phyloP scores from a whole-genome alignment of 2,888 invertebrate genomes.

The Hofmannophila pseudospretella region DNA sequence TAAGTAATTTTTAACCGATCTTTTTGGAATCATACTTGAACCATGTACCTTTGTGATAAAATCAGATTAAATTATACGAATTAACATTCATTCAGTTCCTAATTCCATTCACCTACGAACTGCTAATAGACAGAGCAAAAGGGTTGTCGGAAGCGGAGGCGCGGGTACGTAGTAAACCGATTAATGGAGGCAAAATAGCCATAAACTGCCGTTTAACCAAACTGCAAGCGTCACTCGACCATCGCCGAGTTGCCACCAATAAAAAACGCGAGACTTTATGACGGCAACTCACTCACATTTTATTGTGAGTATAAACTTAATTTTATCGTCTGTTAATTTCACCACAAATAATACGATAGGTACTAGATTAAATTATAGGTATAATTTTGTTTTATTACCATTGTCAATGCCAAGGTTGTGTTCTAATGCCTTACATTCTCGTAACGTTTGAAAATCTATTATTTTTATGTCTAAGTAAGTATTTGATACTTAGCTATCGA shows the following conservation, averaged over 20 bases:
- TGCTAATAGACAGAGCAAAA: not conserved
- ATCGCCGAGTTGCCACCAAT: constrained; percentile 70
- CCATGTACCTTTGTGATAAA: too few relatives aligned
- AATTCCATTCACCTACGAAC: not conserved
- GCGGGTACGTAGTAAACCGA: constrained; percentile 74
- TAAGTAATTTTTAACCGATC: too few relatives aligned
- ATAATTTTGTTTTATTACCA: constrained; percentile 59
- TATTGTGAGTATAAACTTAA: constrained; percentile 78
- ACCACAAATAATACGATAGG: constrained; percentile 76
- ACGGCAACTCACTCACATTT: constrained; percentile 78
- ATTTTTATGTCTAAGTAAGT: too few relatives aligned
- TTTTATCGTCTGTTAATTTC: constrained; percentile 78
- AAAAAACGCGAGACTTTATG: constrained; percentile 78
- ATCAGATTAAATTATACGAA: too few relatives aligned
- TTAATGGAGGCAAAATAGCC: constrained; percentile 77
- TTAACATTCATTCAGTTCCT: too few relatives aligned
- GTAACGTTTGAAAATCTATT: constrained; percentile 11
- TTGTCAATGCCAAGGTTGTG: constrained; percentile 61
- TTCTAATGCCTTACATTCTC: constrained; percentile 37
- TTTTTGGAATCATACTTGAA: too few relatives aligned
- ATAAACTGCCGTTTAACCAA: constrained; percentile 78
- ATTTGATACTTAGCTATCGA: too few relatives aligned
- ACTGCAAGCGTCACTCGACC: constrained; percentile 75
- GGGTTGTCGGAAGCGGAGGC: constrained; percentile 23
- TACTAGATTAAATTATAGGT: constrained; percentile 61